Evolutionary conservation across 2,113 vertebrate genomes (phyloP).

Genomic region (Tretioscincus oriximinensis): DNA sequence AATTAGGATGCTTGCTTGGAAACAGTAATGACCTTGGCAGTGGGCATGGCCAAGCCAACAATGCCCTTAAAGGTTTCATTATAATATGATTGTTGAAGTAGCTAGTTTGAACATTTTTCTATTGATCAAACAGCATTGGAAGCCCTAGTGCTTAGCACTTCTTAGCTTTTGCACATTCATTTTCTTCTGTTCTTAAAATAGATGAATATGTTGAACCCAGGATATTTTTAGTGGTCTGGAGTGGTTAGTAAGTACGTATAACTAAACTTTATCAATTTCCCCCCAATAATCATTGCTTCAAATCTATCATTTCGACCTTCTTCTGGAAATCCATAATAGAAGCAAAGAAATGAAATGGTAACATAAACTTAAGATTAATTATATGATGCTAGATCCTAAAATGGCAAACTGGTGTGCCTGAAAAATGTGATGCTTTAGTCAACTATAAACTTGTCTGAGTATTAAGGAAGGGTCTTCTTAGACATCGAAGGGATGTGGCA

Average conservation of each 20-base stretch:
- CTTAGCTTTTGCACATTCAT: neutral
- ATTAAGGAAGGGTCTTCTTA: too few species aligned
- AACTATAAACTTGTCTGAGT: too few species aligned
- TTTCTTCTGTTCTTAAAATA: neutral
- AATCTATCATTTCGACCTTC: neutral
- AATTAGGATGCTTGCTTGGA: neutral
- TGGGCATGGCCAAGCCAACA: neutral
- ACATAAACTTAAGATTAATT: too few species aligned
- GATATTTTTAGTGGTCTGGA: neutral
- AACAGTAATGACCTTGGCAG: neutral
- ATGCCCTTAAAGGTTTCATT: neutral
- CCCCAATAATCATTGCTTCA: neutral
- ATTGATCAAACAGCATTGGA: neutral
- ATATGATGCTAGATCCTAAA: too few species aligned
- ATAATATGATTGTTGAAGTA: neutral
- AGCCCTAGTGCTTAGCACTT: neutral
- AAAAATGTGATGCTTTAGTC: too few species aligned
- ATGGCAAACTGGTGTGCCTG: too few species aligned
- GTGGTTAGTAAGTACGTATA: too few species aligned
- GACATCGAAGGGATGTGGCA: too few species aligned
- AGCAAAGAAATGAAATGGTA: too few species aligned
- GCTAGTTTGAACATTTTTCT: neutral
- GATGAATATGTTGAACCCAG: neutral
- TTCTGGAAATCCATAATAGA: neutral
- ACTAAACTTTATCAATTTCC: neutral